Base-by-base conservation (phyloP, 2,888 invertebrate species). In the Aquatica leii region DNA sequence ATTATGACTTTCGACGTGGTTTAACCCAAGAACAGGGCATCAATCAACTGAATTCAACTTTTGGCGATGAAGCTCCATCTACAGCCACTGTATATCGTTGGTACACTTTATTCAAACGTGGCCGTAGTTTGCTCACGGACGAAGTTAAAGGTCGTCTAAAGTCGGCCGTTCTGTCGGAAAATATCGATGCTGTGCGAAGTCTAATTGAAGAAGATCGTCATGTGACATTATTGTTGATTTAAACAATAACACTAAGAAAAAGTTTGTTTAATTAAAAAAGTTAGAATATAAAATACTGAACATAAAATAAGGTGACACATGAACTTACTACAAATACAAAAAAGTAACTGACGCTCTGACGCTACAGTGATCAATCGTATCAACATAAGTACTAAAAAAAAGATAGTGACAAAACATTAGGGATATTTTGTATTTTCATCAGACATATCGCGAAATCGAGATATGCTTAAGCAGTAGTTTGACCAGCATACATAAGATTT, bases 131-230 rank as follows among this genome's bases (percentile, higher is more conserved):
- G 37, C 14, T 37, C 37, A 37, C 11, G 11, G 37, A 37, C 37
- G 37, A 37, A 37, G 37, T 37, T 37, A 37, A 37, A 37, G 37
- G 37, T 37, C 37, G 37, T 37, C 11, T 11, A 37, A 37, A 37
- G 9, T 37, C 37, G 11, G 37, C 11, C 4, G 5, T 37, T 37
- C 4, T 37, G 11, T 11, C 37, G 2, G 37, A 11, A 37, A 37
- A 37, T 37, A 21, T 31, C 15, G 34, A 68, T 66, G 64, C 60
- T 55, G 62, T 66, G 62, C 67, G 60, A 20, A 57, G 57, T 59
- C 15, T 46, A 18, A 6, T 46, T 17, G 46, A 37, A 62, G 41
- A 70, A 68, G 66, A 69, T 64, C 62, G 51, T 60, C 60, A 64
- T 68, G 58, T 37, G 37, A 37, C 37, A n/a, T n/a, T n/a, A n/a